These are phyloP conservation scores for Pyrocephalus nanus DNA, from an alignment of 2,797 vertebrate species.

Conservation along the genomic window DNA sequence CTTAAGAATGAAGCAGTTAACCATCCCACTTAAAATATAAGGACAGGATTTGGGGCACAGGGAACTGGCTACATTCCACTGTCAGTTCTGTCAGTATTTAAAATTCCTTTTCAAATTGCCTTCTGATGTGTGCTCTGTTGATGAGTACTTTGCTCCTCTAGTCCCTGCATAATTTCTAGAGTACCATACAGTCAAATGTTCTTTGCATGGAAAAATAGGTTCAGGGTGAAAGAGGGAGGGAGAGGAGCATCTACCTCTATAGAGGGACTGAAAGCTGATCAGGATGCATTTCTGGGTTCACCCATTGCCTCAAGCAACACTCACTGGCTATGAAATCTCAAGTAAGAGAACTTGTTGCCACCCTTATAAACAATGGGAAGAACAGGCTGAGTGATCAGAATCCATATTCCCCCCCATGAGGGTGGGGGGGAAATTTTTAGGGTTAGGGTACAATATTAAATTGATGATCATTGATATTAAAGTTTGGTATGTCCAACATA, in stretches of 20 bases:
- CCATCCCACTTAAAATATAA: background rate
- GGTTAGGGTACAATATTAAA: background rate
- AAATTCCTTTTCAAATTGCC: background rate
- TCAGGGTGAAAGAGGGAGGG: background rate
- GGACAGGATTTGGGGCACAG: background rate
- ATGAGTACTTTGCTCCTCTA: background rate
- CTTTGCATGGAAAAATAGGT: background rate
- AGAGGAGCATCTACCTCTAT: background rate
- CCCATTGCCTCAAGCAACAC: background rate
- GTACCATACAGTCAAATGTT: background rate
- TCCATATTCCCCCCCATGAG: background rate
- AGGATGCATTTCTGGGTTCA: fast-evolving
- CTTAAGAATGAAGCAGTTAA: background rate
- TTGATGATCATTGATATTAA: background rate
- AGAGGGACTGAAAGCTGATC: background rate
- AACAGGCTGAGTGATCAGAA: background rate
- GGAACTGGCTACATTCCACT: background rate
- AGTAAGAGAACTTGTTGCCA: background rate
- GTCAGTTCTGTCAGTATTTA: background rate
- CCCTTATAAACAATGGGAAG: background rate
- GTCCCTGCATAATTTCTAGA: background rate
- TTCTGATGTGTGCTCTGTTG: background rate
- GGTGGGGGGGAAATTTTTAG: no score
- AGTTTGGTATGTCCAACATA: background rate
- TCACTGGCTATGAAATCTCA: background rate